Conservation (phyloP, 2,797 vertebrate species). For the Phrynocephalus guinanensis region DNA sequence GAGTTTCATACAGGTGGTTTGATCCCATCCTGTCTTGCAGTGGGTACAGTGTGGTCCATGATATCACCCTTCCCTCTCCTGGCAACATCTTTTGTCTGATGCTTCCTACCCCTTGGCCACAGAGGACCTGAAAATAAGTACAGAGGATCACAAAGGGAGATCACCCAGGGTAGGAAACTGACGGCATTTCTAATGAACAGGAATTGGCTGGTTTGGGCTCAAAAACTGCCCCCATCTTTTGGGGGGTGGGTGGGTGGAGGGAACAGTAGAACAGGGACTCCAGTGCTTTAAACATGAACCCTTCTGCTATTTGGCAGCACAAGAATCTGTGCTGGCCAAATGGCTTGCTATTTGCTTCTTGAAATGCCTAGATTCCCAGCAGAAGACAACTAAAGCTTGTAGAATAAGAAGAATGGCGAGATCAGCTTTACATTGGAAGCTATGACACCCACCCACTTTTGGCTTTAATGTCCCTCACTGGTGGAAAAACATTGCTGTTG, state of each 20-base stretch:
- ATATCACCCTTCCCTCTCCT: not conserved
- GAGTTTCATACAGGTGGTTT: not conserved
- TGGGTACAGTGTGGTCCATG: not conserved
- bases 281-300: not conserved
- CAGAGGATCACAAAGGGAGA: no score
- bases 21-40: not conserved
- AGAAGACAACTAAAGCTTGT: not conserved
- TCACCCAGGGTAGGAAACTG: no score
- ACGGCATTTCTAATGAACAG: no score
- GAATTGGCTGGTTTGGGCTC: not conserved
- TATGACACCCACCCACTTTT: not conserved
- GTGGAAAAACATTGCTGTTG: no score
- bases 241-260: no score
- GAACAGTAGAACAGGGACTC: not conserved
- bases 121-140: no score
- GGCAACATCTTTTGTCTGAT: not conserved
- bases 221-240: not conserved
- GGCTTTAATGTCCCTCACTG: not conserved
- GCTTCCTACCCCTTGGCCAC: not conserved
- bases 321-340: not conserved
- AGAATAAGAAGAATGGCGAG: not conserved
- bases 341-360: not conserved
- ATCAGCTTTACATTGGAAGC: not conserved
- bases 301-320: not conserved
- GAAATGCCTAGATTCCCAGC: not conserved